phyloP scores from a whole-genome alignment of 2,797 vertebrate genomes.

The Moxostoma hubbsi region DNA sequence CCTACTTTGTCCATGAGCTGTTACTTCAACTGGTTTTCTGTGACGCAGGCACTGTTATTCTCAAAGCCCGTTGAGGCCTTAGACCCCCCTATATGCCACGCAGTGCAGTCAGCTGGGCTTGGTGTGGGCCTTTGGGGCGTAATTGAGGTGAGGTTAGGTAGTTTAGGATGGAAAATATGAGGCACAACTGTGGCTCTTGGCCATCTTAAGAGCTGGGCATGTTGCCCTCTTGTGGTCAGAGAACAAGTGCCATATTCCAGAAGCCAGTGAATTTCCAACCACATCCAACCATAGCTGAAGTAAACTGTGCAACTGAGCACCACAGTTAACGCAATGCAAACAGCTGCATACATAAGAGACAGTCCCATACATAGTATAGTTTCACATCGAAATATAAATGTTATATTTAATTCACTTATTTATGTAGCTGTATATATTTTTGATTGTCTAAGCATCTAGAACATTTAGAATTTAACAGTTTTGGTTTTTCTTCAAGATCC shows the following conservation, averaged over 20 bases:
- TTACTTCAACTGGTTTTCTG: conserved; percentile 14
- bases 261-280: conserved; percentile 62
- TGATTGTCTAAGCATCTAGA: too few species aligned
- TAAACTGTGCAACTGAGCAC: conserved; percentile 64
- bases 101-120: conserved; percentile 62
- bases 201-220: conserved; percentile 47
- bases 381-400: too few species aligned
- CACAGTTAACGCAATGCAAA: too few species aligned
- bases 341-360: too few species aligned
- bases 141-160: conserved; percentile 12
- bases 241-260: conserved; percentile 64
- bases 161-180: conserved; percentile 60
- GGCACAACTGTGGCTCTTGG: conserved; percentile 46
- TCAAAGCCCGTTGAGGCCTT: conserved; percentile 60
- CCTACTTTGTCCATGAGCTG: conserved; percentile 36
- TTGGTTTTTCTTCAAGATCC: too few species aligned
- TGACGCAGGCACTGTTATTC: conserved; percentile 39
- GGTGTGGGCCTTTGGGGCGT: background rate
- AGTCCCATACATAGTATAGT: too few species aligned
- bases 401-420: too few species aligned
- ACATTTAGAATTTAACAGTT: too few species aligned
- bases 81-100: conserved; percentile 30
- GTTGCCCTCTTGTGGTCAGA: conserved; percentile 67
- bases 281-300: conserved; percentile 57
- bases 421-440: too few species aligned